Percentiles rank a stretch among this genome's conserved stretches.
Evolutionary conservation across 2,888 invertebrate species (phyloP).

Genomic region (Ornithoptera priamus): DNA sequence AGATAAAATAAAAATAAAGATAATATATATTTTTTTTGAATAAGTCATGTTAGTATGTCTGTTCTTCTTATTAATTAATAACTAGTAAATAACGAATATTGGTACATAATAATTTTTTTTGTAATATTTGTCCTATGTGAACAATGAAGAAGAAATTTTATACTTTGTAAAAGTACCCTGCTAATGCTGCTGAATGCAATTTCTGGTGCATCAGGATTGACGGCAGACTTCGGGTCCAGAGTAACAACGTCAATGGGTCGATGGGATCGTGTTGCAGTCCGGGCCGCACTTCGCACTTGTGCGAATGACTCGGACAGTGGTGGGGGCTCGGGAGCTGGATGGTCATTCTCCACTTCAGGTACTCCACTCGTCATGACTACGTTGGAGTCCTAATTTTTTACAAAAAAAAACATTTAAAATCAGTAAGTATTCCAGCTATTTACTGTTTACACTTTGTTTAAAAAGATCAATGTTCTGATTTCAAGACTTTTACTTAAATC

Average conservation of each 20-base stretch:
- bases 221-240: conserved; percentile 72
- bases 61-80: too few relatives aligned
- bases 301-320: conserved; percentile 35
- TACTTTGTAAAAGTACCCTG: conserved; percentile 66
- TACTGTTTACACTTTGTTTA: too few relatives aligned
- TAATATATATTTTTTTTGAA: too few relatives aligned
- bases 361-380: conserved; percentile 55
- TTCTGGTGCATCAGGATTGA: conserved; percentile 76
- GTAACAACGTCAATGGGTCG: conserved; percentile 81
- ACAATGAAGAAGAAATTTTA: neutral
- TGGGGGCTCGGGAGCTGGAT: conserved; percentile 42
- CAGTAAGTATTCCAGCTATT: too few relatives aligned
- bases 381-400: conserved; percentile 52
- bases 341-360: conserved; percentile 64
- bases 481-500: too few relatives aligned
- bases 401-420: neutral
- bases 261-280: conserved; percentile 56
- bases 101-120: too few relatives aligned
- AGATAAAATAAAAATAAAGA: too few relatives aligned
- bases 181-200: conserved; percentile 82
- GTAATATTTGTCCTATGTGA: too few relatives aligned
- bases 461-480: too few relatives aligned
- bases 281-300: conserved; percentile 46
- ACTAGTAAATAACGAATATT: too few relatives aligned
- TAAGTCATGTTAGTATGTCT: too few relatives aligned